Base-by-base conservation (phyloP, 1,140 invertebrate genomes). In the Lucilia sericata region DNA sequence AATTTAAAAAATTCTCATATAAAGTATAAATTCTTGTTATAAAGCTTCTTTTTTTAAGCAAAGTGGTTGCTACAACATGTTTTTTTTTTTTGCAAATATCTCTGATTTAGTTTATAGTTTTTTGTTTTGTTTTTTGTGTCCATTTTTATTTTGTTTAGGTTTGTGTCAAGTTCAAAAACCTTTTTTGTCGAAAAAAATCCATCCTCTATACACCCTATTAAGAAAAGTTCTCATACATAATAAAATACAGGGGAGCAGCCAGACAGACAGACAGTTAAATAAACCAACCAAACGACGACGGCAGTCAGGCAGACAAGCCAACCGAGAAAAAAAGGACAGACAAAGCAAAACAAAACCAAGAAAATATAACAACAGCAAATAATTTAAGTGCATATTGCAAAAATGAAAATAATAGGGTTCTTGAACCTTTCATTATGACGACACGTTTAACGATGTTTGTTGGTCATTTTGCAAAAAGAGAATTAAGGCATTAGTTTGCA, bases 131-230 rank as follows among this genome's bases (percentile, higher is more conserved):
- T 42, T 7, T 60, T 60, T 17, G 55, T n/a, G 12, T n/a, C 55
- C 2, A 14, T n/a, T 60, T 42, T 8, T 42, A 42, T 42, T 42
- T 42, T 60, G n/a, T 60, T 60, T 17, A 60, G 17, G 55, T 60
- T n/a, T 60, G 55, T 60, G 55, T 60, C 55, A 60, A 60, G 55
- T 60, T 60, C 55, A 60, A 60, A 60, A 60, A 60, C 55, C 55
- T 60, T 60, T 60, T 60, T 17, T 5, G 55, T n/a, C 14, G 17
- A 60, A 60, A 60, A 17, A 60, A 60, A 14, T 17, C 13, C 55
- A 42, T 42, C 42, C 42, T 42, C 42, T 42, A 42, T 42, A 42
- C 42, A 42, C 42, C 42, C 42, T 42, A 42, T 42, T 42, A 42
- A 42, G 42, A 42, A 42, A 42, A 42, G 42, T 42, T 42, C 55